These are phyloP conservation scores for Tridacna gigas DNA, from an alignment of 2,888 invertebrate genomes.

Conservation along the genomic window DNA sequence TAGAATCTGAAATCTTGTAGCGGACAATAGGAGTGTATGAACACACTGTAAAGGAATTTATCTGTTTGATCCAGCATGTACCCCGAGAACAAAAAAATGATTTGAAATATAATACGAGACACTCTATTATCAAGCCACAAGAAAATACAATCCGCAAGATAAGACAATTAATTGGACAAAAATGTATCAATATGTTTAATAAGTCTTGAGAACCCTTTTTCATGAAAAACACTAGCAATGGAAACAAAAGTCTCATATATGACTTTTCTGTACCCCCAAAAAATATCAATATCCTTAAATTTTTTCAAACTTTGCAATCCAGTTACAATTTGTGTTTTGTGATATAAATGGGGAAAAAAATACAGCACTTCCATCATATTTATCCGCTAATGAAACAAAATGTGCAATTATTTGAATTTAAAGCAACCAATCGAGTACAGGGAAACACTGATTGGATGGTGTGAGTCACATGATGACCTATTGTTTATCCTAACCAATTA, in stretches of 20 bases:
- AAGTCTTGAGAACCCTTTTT: background rate
- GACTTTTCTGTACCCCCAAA: too few relatives aligned
- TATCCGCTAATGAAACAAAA: too few relatives aligned
- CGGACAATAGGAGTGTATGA: slow-evolving; percentile 1
- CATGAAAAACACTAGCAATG: background rate
- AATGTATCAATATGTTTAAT: slow-evolving; percentile 27
- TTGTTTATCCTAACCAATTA: background rate
- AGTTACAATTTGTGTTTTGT: background rate
- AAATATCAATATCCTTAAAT: too few relatives aligned
- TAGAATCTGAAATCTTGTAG: background rate
- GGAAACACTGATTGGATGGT: background rate
- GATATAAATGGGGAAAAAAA: background rate
- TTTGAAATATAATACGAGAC: background rate
- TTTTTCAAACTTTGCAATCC: background rate
- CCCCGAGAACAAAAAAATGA: slow-evolving; percentile 12
- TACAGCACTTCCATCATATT: too few relatives aligned
- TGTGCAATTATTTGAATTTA: too few relatives aligned
- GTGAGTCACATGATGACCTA: slow-evolving; percentile 6
- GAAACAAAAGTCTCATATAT: too few relatives aligned
- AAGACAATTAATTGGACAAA: slow-evolving; percentile 21
- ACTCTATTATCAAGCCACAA: background rate
- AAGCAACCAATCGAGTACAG: too few relatives aligned
- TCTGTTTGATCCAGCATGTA: slow-evolving; percentile 17
- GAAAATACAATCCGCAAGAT: background rate
- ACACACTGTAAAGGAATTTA: slow-evolving; percentile 16